Base-by-base conservation (phyloP, 2,113 vertebrate species). In the Lasiurus cinereus region DNA sequence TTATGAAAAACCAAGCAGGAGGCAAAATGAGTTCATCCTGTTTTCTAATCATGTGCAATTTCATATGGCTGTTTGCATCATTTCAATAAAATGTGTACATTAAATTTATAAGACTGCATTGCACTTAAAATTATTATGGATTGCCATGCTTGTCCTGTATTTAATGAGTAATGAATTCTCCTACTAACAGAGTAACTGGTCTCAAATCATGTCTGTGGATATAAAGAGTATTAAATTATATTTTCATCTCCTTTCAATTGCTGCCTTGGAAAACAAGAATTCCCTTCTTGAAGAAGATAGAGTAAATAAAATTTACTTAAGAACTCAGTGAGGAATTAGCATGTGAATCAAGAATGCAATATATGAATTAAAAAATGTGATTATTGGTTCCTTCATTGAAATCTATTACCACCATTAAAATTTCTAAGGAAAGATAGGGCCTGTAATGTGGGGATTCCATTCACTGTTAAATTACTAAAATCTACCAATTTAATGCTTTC, bases 381-480 rank as follows among this genome's bases (percentile, higher is more conserved):
- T 97, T 96, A 95, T 97, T 97, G 95, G 96, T 97, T 97, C 96
- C 94, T 96, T 96, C 96, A 86, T 97, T 96, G 96, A 84, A 97
- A 97, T 98, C 98, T 98, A 96, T 96, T 97, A 98, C 98, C 98
- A 97, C 97, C 94, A 97, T 97, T 97, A 98, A 97, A 66, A 96
- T 97, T 97, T 97, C 96, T 94, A 97, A 96, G 96, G 96, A 97
- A 98, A 97, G 73, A 95, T 83, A 96, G 96, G 92, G 94, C 94
- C 97, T 98, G 78, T 97, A 94, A 98, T 97, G 98, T 98, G 98
- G 97, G 98, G 98, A 98, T 98, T 98, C 91, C 97, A 97, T 98
- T 98, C 98, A 98, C 96, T 98, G 98, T 98, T 98, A 99, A 99
- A 99, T 98, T 99, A 99, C 99, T 99, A 99, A 99, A 98, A 98